Base-by-base conservation (phyloP, 2,797 vertebrate species). In the Merluccius polli region DNA sequence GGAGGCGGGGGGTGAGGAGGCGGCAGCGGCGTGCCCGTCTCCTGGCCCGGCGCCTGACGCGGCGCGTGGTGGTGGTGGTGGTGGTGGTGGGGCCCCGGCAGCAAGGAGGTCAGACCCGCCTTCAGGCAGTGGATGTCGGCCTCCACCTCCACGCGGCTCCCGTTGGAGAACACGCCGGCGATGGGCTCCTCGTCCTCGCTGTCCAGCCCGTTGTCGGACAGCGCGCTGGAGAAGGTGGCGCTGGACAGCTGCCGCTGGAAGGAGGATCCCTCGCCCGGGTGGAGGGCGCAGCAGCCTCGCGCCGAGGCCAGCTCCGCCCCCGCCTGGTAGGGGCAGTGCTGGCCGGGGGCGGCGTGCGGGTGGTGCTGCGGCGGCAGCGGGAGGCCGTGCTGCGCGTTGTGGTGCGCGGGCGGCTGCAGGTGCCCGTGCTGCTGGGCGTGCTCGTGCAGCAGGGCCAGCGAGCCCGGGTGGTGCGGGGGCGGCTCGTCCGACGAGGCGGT, bases 101-200 rank as follows among this genome's bases (percentile, higher is more conserved):
- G 29, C 24, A 82, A 74, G 72, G 79, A 70, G 18, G 82, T 77
- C 38, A 83, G 75, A 30, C 88, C 87, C 1, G 77, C 85, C 68
- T 91, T 94, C 74, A 94, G 86, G 80, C 95, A 97, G 92, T 99
- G 98, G 82, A 99, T 92, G 70, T 99, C 98, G 0, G 95, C 98
- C 74, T 97, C 97, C 32, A 99, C 98, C 81, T 98, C 97, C 59
- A 99, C 97, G 0, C 95, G 94, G 89, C 97, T 99, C 72, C 97
- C 98, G 0, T 99, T 99, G 80, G 93, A 97, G 87, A 99, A 98
- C 36, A 99, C 98, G 0, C 98, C 98, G 36, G 96, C 96, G 0
- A 99, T 98, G 0, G 98, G 98, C 78, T 98, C 97, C 78, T 99
- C 97, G 0, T 99, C 98, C 0, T 99, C 98, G 0, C 97, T 99